Evolutionary conservation across 1,140 invertebrate species (phyloP), one percentile per base, ranked within the genome.

Genomic region (Hesperophylax magnus): DNA sequence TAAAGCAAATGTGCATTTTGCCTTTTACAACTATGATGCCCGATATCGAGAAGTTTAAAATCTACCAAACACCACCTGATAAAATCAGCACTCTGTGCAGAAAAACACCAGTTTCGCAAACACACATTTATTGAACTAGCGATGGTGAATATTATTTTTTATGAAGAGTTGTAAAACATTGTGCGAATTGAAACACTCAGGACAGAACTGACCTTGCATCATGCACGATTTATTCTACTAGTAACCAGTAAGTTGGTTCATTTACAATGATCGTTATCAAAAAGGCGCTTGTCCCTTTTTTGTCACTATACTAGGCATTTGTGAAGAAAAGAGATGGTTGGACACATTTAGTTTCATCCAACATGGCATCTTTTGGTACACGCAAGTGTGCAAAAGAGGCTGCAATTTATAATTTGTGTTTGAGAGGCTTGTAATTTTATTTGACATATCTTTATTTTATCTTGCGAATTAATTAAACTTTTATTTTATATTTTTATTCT

Each of bases 211-310:
- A 77, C 75, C 75, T 77, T 77, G 75, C 60, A 24, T 20, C 27
- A 77, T 31, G 34, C 75, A 77, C 75, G 75, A 77, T 77, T 77
- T 77, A 77, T 77, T 39, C 75, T 77, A 39, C 34, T 53, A 77
- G 31, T 47, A 22, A 39, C 20, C 14, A 47, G 39, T 47, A 47
- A 47, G 69, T 24, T 20, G 22, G 47, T 76, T 47, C 9, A 47
- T 47, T 47, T 47, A 11, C 17, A 22, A 76, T 9, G 53, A 27
- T 18, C 56, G 18, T 1, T 54, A 56, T 54, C 24, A 60, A 31
- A 56, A 27, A 14, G 4, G 56, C 24, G 18, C 4, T 58, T 77
- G 20, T 34, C 54, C 47, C 75, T 63, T 15, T 18, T 61, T 77
- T 22, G 8, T 15, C 5, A 20, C 9, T 53, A 54, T 20, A 58